phyloP scores from a whole-genome alignment of 1,140 invertebrate species.

The Panulirus ornatus region DNA sequence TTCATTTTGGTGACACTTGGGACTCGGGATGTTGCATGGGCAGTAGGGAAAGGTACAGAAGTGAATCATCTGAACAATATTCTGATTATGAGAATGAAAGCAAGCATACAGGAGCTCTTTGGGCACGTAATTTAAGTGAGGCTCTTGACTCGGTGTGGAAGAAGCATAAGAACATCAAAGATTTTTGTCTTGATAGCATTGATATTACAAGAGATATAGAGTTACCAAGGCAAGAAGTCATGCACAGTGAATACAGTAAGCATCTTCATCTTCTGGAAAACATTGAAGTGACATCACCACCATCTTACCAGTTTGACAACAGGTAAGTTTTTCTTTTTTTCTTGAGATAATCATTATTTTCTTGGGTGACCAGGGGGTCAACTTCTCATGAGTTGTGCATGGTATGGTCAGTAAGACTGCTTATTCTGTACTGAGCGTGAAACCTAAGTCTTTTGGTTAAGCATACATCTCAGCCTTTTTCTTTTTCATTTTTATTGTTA shows the following conservation, averaged over 20 bases:
- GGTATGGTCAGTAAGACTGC: too few species aligned
- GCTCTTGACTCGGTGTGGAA: conserved; percentile 33
- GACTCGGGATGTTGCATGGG: conserved; percentile 43
- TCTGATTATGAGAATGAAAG: conserved; percentile 40
- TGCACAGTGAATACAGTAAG: background rate
- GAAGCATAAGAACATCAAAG: conserved; percentile 2
- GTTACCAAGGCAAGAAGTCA: background rate
- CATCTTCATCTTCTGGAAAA: background rate
- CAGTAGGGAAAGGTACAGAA: conserved; percentile 3
- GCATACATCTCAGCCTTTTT: too few species aligned
- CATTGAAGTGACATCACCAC: background rate
- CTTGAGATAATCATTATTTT: background rate
- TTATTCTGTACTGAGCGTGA: too few species aligned
- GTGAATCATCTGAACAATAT: conserved; percentile 40
- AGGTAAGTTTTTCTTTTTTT: background rate
- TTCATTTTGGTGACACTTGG: conserved; percentile 55
- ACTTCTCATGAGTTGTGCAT: too few species aligned
- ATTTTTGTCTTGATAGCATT: background rate
- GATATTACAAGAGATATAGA: background rate
- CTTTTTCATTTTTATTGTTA: too few species aligned
- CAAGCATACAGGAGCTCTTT: background rate
- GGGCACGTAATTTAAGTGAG: conserved; percentile 29
- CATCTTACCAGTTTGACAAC: background rate
- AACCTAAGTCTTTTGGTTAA: too few species aligned
- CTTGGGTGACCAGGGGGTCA: too few species aligned